Evolutionary conservation across 2,888 invertebrate species (phyloP).

Genomic region (Onthophagus sagittarius): DNA sequence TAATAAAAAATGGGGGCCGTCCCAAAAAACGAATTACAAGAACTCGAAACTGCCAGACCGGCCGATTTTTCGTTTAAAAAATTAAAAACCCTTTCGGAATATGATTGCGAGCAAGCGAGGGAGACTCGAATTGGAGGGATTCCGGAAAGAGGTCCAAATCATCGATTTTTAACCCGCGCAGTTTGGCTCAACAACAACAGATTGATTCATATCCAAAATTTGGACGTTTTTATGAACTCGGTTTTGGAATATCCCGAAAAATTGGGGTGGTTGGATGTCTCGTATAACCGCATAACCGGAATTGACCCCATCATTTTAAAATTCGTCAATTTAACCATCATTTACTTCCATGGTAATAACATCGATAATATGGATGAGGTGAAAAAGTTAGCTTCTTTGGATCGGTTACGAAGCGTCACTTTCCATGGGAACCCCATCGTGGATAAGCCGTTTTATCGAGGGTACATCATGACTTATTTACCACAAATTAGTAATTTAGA

Average conservation of each 20-base stretch:
- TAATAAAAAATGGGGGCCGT: background rate
- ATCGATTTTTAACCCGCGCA: conserved; percentile 49
- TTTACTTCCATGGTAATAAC: conserved; percentile 61
- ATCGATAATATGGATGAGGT: conserved; percentile 52
- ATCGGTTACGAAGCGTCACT: conserved; percentile 52
- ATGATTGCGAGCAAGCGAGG: conserved; percentile 43
- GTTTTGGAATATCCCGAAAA: conserved; percentile 46
- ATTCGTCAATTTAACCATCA: conserved; percentile 50
- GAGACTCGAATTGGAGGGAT: conserved; percentile 46
- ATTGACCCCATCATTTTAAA: conserved; percentile 36
- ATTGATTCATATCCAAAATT: conserved; percentile 42
- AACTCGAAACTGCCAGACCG: conserved; percentile 35
- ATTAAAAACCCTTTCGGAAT: conserved; percentile 38
- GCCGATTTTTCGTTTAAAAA: conserved; percentile 48
- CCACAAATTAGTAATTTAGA: conserved; percentile 48
- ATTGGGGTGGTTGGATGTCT: conserved; percentile 54
- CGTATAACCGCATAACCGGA: conserved; percentile 49
- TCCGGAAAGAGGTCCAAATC: conserved; percentile 43
- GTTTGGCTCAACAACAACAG: conserved; percentile 54
- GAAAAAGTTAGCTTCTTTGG: conserved; percentile 49
- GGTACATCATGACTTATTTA: conserved; percentile 44
- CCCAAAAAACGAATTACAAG: background rate
- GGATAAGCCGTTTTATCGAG: conserved; percentile 44
- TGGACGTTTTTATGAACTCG: conserved; percentile 43
- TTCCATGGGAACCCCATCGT: conserved; percentile 58